A percentile compares a stretch with the other conserved stretches of the same genome.
Evolutionary conservation across 2,888 invertebrate species (phyloP).

Genomic region (Caenorhabditis afra): DNA sequence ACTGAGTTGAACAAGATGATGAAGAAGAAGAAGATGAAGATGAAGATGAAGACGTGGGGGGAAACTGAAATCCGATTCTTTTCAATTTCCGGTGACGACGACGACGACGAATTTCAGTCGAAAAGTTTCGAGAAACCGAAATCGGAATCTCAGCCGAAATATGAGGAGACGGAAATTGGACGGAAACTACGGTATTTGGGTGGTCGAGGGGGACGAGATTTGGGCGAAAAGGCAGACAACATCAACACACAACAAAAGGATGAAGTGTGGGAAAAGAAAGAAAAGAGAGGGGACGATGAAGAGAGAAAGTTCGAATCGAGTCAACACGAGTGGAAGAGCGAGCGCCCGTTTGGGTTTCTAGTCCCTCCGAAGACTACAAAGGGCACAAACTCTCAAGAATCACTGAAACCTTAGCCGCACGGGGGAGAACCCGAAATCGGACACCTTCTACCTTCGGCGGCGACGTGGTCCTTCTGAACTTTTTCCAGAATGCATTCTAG

Average conservation of each 20-base stretch:
- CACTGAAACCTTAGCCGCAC: slow-evolving; percentile 17
- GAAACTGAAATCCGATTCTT: not conserved
- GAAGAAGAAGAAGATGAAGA: not conserved
- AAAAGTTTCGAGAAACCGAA: slow-evolving; percentile 5
- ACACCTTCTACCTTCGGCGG: slow-evolving; percentile 26
- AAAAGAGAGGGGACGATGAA: not conserved
- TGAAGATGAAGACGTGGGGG: not conserved
- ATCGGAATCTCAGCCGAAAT: slow-evolving; percentile 11
- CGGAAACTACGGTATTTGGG: slow-evolving; percentile 21
- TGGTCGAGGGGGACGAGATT: not conserved
- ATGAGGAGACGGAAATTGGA: slow-evolving; percentile 17
- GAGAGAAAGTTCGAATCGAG: no score
- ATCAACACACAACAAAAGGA: slow-evolving; percentile 21
- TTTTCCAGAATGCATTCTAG: not conserved
- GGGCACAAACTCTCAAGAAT: slow-evolving; percentile 18
- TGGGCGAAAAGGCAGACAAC: not conserved
- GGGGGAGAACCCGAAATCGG: slow-evolving; percentile 11
- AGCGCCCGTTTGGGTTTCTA: no score
- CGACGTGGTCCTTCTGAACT: slow-evolving; percentile 22
- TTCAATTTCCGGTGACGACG: slow-evolving; percentile 10
- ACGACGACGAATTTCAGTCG: not conserved
- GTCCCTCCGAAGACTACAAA: not conserved
- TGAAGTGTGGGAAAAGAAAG: slow-evolving; percentile 26
- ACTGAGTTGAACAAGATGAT: not conserved
- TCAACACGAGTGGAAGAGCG: no score